Conservation (phyloP, 2,888 invertebrate species). For the Ctena decussata region DNA sequence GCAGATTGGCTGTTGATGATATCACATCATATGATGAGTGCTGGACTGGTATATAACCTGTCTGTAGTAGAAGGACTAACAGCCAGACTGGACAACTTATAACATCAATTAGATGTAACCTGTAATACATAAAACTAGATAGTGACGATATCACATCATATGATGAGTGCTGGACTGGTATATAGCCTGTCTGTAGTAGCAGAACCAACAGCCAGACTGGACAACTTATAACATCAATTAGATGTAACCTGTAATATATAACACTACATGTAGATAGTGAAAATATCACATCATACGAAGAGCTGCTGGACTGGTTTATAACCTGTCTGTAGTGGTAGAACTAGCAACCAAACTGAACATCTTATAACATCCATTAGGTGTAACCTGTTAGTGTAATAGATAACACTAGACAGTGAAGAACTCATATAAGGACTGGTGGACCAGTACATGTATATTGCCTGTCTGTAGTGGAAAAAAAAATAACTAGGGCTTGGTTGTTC, state of each 20-base stretch:
- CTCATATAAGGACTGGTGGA: too few species aligned
- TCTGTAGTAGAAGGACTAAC: constrained; percentile 54
- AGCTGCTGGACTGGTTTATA: constrained; percentile 24
- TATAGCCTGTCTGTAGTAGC: constrained; percentile 38
- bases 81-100: constrained; percentile 61
- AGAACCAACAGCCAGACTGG: constrained; percentile 62
- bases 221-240: constrained; percentile 62
- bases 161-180: constrained; percentile 14
- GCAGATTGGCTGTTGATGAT: constrained; percentile 19
- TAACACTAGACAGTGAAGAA: too few species aligned
- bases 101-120: constrained; percentile 64
- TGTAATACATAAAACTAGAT: constrained; percentile 38
- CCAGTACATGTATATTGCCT: too few species aligned
- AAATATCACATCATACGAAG: constrained; percentile 3
- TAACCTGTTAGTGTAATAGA: constrained; percentile 48
- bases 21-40: constrained; percentile 17
- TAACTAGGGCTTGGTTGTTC: too few species aligned
- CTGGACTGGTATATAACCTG: constrained; percentile 18
- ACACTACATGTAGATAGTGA: too few species aligned
- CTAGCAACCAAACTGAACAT: constrained; percentile 57
- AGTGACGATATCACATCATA: constrained; percentile 14
- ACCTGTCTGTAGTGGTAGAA: constrained; percentile 48
- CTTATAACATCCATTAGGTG: constrained; percentile 61
- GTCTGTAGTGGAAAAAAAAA: too few species aligned
- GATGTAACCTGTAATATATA: constrained; percentile 56